phyloP scores from a whole-genome alignment of 2,113 vertebrate species.

The Microcebus jonahi region DNA sequence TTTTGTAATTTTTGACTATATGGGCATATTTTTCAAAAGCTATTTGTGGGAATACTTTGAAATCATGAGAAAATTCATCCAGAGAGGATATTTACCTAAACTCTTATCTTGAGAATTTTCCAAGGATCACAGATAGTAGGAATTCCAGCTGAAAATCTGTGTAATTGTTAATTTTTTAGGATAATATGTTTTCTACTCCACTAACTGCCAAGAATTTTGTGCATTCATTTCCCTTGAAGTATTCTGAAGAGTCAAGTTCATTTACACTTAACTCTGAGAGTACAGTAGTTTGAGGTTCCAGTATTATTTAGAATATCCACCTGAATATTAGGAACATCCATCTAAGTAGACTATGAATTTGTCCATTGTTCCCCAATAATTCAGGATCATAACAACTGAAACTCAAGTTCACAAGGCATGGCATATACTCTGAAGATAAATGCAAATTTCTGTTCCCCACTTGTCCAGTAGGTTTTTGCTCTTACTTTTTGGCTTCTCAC shows the following conservation, averaged over 20 bases:
- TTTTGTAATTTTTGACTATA: neutral
- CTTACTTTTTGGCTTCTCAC: neutral
- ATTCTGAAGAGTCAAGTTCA: neutral
- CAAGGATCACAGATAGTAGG: neutral
- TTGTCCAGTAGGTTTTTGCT: neutral
- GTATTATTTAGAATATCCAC: neutral
- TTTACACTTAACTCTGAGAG: neutral
- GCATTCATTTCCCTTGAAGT: neutral
- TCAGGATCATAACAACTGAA: neutral
- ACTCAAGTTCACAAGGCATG: neutral
- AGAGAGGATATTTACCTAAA: neutral
- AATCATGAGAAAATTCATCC: neutral
- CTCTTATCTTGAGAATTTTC: neutral
- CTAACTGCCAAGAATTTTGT: neutral
- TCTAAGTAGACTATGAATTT: neutral
- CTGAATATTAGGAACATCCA: neutral
- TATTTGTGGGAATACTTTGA: neutral
- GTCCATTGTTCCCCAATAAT: neutral
- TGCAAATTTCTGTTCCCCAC: neutral
- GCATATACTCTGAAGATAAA: neutral
- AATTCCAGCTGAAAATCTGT: neutral
- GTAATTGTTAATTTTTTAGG: neutral
- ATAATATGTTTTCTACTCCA: neutral
- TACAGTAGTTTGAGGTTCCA: neutral
- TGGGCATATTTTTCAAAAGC: neutral